These are phyloP conservation scores for Dilophus febrilis DNA, from an alignment of 2,888 invertebrate species.

Conservation along the genomic window DNA sequence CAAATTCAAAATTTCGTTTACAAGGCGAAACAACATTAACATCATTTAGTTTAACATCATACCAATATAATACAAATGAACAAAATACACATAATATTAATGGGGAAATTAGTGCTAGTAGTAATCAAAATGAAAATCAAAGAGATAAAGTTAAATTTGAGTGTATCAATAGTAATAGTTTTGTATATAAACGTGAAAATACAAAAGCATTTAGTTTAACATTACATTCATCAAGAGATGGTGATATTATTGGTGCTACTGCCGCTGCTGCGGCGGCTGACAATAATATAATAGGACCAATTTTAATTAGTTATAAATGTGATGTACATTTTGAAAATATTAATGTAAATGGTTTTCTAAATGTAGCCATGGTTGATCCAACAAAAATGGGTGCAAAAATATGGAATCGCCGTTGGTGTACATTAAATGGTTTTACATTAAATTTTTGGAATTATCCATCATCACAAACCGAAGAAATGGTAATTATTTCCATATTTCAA, in stretches of 20 bases:
- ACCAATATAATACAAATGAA: too few species aligned
- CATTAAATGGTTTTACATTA: conserved; percentile 28
- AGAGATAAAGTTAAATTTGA: not conserved
- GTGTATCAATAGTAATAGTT: not conserved
- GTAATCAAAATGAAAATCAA: not conserved
- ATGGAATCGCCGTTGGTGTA: conserved; percentile 40
- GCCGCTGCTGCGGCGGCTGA: too few species aligned
- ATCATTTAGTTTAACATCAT: conserved; percentile 4
- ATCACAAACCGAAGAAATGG: conserved; percentile 24
- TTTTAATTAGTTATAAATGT: conserved; percentile 12
- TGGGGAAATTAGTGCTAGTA: not conserved
- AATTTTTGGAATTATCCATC: conserved; percentile 35
- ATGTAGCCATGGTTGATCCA: conserved; percentile 30
- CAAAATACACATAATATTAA: not conserved
- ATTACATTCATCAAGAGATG: too few species aligned
- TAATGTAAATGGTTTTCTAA: conserved; percentile 31
- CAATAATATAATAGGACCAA: conserved; percentile 2
- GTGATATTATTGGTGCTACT: too few species aligned
- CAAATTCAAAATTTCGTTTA: conserved; percentile 24
- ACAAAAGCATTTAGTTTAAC: not conserved
- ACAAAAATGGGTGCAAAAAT: conserved; percentile 20
- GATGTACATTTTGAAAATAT: conserved; percentile 11
- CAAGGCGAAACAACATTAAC: conserved; percentile 17
- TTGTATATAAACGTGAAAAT: not conserved
- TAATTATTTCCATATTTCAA: conserved; percentile 2